Conservation (phyloP, 2,888 invertebrate genomes). For the Dyspetes luteomarginatus region DNA sequence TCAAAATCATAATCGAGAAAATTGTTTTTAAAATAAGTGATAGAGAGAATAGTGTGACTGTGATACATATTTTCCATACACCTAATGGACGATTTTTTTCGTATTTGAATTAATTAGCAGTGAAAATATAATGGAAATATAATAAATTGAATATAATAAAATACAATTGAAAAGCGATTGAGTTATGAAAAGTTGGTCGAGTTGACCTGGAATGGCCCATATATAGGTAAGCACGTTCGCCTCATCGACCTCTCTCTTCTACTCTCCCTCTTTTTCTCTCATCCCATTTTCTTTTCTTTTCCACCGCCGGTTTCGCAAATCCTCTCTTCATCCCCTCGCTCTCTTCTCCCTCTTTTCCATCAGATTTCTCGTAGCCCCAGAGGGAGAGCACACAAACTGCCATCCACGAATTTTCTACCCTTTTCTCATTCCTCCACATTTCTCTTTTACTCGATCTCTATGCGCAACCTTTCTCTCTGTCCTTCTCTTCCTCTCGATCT, state of each 20-base stretch:
- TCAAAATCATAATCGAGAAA: too few relatives aligned
- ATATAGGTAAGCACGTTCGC: conserved; percentile 30
- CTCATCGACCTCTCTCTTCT: conserved; percentile 38
- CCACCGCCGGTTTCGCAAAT: conserved; percentile 28
- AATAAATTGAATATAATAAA: neutral
- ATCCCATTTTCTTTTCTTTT: conserved; percentile 22
- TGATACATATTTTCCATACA: too few relatives aligned
- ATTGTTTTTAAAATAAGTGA: too few relatives aligned
- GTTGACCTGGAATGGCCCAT: neutral
- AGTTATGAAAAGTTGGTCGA: neutral
- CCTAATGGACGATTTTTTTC: too few relatives aligned
- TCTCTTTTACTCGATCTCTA: conserved; percentile 46
- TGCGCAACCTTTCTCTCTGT: conserved; percentile 15
- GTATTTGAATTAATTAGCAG: neutral
- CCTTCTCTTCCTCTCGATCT: conserved; percentile 22
- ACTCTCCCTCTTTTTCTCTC: conserved; percentile 10
- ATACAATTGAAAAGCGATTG: neutral
- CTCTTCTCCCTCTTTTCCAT: conserved; percentile 6
- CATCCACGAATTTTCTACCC: conserved; percentile 53
- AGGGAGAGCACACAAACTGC: conserved; percentile 44
- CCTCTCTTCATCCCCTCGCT: conserved; percentile 15
- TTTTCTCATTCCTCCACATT: conserved; percentile 37
- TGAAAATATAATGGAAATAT: neutral
- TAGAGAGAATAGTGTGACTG: too few relatives aligned
- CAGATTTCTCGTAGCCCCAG: conserved; percentile 5